phyloP scores from a whole-genome alignment of 35 echinoderm and acorn worm species.

The Apostichopus japonicus region DNA sequence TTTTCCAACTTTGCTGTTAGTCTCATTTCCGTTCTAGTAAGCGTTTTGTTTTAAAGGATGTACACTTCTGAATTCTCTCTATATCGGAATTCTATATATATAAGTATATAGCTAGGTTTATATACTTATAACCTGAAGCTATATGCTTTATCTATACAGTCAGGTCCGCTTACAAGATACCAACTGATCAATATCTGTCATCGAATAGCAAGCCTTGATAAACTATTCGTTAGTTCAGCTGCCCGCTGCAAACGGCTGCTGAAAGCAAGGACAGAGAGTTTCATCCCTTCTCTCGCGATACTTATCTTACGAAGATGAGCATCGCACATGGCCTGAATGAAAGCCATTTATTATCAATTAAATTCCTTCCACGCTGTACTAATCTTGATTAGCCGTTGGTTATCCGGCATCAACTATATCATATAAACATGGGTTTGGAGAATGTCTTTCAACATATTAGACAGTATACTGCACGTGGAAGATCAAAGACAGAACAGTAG shows the following conservation, averaged over 20 bases:
- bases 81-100: too few relatives aligned
- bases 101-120: too few relatives aligned
- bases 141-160: too few relatives aligned
- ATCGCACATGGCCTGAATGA: neutral
- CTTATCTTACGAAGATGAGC: neutral
- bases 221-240: slow-evolving; percentile 20
- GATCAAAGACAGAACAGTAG: neutral
- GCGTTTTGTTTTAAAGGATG: too few relatives aligned
- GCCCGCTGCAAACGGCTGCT: neutral
- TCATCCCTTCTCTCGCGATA: neutral
- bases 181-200: slow-evolving; percentile 27
- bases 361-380: slow-evolving; percentile 7
- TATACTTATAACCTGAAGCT: too few relatives aligned
- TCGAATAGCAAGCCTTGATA: neutral
- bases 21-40: too few relatives aligned
- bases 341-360: slow-evolving; percentile 7
- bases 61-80: too few relatives aligned
- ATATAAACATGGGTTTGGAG: too few relatives aligned
- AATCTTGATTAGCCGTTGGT: neutral
- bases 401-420: neutral
- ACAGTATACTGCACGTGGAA: neutral
- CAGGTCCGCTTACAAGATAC: slow-evolving; percentile 11
- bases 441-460: too few relatives aligned
- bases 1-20: too few relatives aligned
- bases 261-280: neutral